These are phyloP conservation scores for Allygus modestus DNA, from an alignment of 2,888 invertebrate species.

Conservation along the genomic window DNA sequence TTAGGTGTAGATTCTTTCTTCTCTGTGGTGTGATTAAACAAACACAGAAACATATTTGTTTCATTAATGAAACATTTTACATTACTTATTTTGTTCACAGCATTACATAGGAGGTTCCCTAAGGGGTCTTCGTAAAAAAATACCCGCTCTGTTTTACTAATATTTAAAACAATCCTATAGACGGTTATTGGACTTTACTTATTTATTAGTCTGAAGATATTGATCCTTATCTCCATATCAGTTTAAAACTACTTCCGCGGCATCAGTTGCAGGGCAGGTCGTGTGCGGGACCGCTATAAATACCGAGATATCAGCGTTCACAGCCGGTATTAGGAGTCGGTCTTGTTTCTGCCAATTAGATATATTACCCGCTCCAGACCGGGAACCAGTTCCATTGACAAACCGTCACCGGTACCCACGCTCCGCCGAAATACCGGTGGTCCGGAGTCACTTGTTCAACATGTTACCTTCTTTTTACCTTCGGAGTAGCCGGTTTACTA, in stretches of 20 bases:
- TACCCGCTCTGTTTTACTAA: no score
- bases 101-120: no score
- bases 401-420: slow-evolving; percentile 19
- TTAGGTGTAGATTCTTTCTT: no score
- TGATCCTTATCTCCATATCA: no score
- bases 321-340: slow-evolving; percentile 22
- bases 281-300: slow-evolving; percentile 7
- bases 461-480: slow-evolving; percentile 33
- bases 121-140: no score
- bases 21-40: no score
- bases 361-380: slow-evolving; percentile 5
- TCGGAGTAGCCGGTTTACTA: slow-evolving; percentile 11
- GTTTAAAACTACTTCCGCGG: background rate
- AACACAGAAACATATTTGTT: no score
- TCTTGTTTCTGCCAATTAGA: slow-evolving; percentile 44
- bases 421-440: slow-evolving; percentile 37
- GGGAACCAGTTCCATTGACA: slow-evolving; percentile 33
- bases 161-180: no score
- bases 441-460: slow-evolving; percentile 3
- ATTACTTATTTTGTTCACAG: no score
- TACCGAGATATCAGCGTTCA: slow-evolving; percentile 8
- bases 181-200: no score
- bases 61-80: no score
- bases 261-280: background rate
- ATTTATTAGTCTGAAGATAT: no score